Evolutionary conservation across 1,140 invertebrate genomes (phyloP), one percentile per base, ranked within the genome.

Genomic region (Berghia stephanieae): DNA sequence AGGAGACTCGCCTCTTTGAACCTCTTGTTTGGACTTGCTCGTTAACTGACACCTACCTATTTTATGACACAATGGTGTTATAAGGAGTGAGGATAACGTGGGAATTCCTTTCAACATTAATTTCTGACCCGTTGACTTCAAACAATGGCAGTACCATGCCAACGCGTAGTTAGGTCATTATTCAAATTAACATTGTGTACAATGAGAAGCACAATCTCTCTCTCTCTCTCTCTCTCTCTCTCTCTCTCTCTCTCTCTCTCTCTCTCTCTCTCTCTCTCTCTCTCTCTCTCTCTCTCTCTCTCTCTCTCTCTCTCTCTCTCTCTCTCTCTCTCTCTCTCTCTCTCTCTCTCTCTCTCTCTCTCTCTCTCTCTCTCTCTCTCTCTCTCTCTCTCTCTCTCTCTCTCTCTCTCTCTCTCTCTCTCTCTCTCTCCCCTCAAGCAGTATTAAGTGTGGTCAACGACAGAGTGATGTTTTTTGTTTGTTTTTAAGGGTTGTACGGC

Each of bases 381-480:
- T 60, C 1, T 60, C 57, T 60, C 57, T 60, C 57, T 60, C 57
- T 71, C 40, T 43, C 40, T 71, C 68, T 71, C 68, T 71, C 68
- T 44, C 68, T 71, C 68, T 71, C 68, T 71, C 40, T 71, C 68
- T 71, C 68, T 71, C 68, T 71, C 68, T 71, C 42, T 71, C 68
- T 71, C 68, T 71, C 68, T 71, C 68, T 71, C 68, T 71, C 34
- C 10, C 34, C 0, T 68, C 6, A 8, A 1, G 1, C n/a, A n/a
- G n/a, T n/a, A n/a, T n/a, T n/a, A n/a, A n/a, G n/a, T n/a, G n/a
- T n/a, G n/a, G n/a, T n/a, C n/a, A n/a, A n/a, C n/a, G n/a, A n/a
- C n/a, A n/a, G n/a, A n/a, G n/a, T n/a, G n/a, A n/a, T n/a, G n/a
- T n/a, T n/a, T n/a, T n/a, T n/a, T n/a, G n/a, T n/a, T n/a, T n/a